A percentile compares a stretch with the other conserved stretches of the same genome.
phyloP scores from a whole-genome alignment of 2,113 vertebrate genomes.

The Cephalopterus ornatus region DNA sequence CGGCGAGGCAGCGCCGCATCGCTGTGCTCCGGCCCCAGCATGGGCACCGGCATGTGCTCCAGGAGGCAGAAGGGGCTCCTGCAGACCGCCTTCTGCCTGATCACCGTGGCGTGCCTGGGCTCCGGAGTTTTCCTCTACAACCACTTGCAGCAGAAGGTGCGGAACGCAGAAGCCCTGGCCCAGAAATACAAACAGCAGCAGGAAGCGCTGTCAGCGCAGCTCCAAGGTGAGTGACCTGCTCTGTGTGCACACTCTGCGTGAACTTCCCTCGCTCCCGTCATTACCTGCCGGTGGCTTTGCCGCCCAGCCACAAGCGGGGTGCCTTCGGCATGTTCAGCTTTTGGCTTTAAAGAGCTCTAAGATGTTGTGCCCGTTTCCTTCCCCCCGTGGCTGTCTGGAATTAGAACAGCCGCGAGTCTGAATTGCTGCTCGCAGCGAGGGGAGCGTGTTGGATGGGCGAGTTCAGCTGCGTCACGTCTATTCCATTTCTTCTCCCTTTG shows the following conservation, averaged over 20 bases:
- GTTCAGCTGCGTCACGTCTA: neutral
- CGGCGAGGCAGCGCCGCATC: neutral
- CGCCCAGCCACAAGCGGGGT: accelerated
- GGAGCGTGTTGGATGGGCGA: neutral
- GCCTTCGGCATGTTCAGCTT: neutral
- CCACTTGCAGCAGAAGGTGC: constrained; percentile 59
- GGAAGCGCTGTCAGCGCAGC: constrained; percentile 73
- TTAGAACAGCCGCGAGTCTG: neutral
- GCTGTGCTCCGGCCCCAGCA: neutral
- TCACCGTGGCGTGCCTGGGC: constrained; percentile 36
- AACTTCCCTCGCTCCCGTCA: neutral
- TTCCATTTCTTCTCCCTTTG: neutral
- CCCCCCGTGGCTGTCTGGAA: neutral
- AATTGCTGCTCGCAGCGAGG: neutral
- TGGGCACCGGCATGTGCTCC: constrained; percentile 67
- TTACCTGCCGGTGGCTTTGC: accelerated
- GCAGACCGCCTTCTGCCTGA: constrained; percentile 53
- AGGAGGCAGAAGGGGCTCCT: constrained; percentile 70
- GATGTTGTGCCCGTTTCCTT: neutral
- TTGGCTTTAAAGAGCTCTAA: neutral
- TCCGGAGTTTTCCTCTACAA: constrained; percentile 52
- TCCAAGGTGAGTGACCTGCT: constrained; percentile 67
- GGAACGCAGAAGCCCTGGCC: constrained; percentile 37
- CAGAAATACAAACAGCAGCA: constrained; percentile 74
- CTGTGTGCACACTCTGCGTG: accelerated